These are phyloP conservation scores for Echeneis naucrates DNA, from an alignment of 2,797 vertebrate genomes.

Conservation along the genomic window DNA sequence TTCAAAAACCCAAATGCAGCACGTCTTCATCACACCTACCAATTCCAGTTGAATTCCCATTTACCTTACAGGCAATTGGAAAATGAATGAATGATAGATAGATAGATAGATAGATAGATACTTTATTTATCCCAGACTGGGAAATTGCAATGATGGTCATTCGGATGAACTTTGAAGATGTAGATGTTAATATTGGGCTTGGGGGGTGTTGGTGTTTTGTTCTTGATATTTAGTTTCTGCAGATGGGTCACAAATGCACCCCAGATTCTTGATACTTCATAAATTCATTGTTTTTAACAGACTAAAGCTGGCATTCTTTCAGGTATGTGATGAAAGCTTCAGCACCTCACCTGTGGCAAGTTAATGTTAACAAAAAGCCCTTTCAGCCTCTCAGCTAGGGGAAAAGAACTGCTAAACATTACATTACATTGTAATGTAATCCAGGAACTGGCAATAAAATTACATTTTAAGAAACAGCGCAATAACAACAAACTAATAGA, in stretches of 20 bases:
- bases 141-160: background rate
- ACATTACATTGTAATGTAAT: background rate
- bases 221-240: background rate
- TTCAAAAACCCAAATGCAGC: constrained; percentile 35
- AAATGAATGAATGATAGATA: no score
- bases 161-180: background rate
- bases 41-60: constrained; percentile 7
- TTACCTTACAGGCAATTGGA: constrained; percentile 18
- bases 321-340: background rate
- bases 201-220: constrained; percentile 1
- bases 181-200: constrained; percentile 8
- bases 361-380: background rate
- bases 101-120: no score
- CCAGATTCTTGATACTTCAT: background rate
- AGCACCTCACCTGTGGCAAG: background rate
- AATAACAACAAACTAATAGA: no score
- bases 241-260: background rate
- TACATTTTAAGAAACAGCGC: background rate
- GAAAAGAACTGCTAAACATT: background rate
- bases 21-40: constrained; percentile 11
- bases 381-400: background rate
- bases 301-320: background rate
- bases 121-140: no score
- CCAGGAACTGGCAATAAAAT: background rate
- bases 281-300: background rate